These are phyloP conservation scores for Drosophila paranaensis DNA, from an alignment of 2,888 invertebrate species.

Conservation along the genomic window DNA sequence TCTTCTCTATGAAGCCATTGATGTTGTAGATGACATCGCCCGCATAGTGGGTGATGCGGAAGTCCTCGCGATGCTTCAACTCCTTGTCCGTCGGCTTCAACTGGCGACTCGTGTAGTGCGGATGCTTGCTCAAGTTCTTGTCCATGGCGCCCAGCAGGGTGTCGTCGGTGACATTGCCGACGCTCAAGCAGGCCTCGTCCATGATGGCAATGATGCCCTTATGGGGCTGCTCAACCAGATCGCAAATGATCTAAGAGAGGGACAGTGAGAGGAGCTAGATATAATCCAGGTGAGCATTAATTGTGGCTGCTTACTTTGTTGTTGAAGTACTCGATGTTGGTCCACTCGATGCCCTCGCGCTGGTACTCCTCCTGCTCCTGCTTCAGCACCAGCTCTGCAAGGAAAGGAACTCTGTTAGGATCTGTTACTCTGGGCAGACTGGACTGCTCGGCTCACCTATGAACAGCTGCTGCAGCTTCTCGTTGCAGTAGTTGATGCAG, in stretches of 20 bases:
- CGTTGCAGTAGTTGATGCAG: conserved; percentile 99
- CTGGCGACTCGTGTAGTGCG: conserved; percentile 95
- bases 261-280: not conserved
- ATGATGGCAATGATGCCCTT: conserved; percentile 96
- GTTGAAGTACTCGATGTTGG: conserved; percentile 97
- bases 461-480: conserved; percentile 98
- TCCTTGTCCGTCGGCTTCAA: conserved; percentile 93
- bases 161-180: conserved; percentile 94
- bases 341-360: conserved; percentile 98
- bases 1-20: conserved; percentile 97
- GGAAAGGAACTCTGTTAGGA: not conserved
- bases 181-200: conserved; percentile 98
- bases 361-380: conserved; percentile 99
- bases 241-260: conserved; percentile 90
- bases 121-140: conserved; percentile 92
- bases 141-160: conserved; percentile 97
- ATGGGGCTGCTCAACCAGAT: conserved; percentile 96
- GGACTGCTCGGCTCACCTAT: conserved; percentile 88
- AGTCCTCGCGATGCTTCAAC: conserved; percentile 91
- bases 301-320: conserved; percentile 88
- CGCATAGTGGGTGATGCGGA: conserved; percentile 96
- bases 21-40: conserved; percentile 97
- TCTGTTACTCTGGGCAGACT: not conserved
- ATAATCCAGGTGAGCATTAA: not conserved
- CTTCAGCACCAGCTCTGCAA: conserved; percentile 95